phyloP scores from a whole-genome alignment of 2,888 invertebrate species.

The Drosophila histrio region DNA sequence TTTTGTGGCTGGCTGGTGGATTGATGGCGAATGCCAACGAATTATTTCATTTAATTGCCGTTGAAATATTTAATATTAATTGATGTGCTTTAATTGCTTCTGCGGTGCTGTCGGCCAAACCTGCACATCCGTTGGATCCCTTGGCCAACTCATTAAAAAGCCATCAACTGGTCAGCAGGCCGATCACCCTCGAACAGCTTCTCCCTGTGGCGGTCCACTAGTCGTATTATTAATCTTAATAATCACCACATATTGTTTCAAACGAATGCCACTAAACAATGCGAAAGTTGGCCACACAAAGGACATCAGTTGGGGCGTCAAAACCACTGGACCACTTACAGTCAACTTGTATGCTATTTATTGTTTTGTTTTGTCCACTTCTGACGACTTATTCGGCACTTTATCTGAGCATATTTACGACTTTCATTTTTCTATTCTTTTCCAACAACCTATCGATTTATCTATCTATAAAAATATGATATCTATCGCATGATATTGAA shows the following conservation, averaged over 20 bases:
- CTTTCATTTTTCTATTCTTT: not conserved
- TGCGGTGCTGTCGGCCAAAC: conserved; percentile 15
- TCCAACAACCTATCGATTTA: not conserved
- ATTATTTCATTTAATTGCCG: conserved; percentile 74
- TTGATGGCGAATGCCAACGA: conserved; percentile 47
- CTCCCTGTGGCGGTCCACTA: not conserved
- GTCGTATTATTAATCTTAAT: conserved; percentile 75
- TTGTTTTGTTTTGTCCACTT: conserved; percentile 23
- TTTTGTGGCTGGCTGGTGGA: conserved; percentile 51
- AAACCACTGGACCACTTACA: conserved; percentile 2
- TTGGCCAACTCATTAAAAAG: conserved; percentile 72
- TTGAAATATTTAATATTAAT: conserved; percentile 80
- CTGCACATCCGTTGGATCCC: not conserved
- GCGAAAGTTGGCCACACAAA: conserved; percentile 45
- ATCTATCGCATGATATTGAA: not conserved
- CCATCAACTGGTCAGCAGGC: conserved; percentile 57
- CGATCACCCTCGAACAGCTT: not conserved
- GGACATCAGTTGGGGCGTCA: conserved; percentile 16
- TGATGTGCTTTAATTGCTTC: conserved; percentile 75
- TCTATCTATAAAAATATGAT: not conserved
- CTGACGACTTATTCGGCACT: not conserved
- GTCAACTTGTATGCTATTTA: conserved; percentile 31
- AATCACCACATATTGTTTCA: conserved; percentile 59
- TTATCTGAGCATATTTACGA: conserved; percentile 6
- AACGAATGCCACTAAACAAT: conserved; percentile 63